Percentiles rank a stretch among this genome's conserved stretches.
phyloP scores from a whole-genome alignment of 2,113 vertebrate species.

The Emydocephalus ijimae region DNA sequence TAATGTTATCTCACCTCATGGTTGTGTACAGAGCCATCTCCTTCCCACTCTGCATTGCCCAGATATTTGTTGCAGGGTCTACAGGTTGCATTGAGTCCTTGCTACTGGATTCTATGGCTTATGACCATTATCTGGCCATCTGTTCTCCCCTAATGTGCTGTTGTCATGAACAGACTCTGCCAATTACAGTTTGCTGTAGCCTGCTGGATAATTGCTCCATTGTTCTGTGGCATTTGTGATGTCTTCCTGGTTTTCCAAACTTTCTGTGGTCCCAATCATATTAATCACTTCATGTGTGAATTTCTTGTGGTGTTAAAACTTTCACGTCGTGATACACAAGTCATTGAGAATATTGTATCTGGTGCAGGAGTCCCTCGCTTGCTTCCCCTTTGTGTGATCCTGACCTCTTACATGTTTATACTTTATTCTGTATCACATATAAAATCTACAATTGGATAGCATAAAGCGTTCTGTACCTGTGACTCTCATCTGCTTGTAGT shows the following conservation, averaged over 20 bases:
- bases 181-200: background rate
- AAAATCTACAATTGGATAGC: constrained; percentile 8
- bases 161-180: constrained; percentile 30
- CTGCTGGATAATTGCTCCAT: constrained; percentile 25
- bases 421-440: constrained; percentile 15
- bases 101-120: background rate
- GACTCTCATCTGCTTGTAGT: constrained; percentile 47
- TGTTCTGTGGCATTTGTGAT: constrained; percentile 24
- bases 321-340: constrained; percentile 39
- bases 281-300: constrained; percentile 61
- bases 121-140: constrained; percentile 38
- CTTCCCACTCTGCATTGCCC: constrained; percentile 37
- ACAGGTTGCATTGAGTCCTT: background rate
- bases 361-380: background rate
- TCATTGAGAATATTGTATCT: constrained; percentile 38
- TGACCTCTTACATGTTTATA: constrained; percentile 20
- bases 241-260: constrained; percentile 30
- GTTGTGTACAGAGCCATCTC: constrained; percentile 26
- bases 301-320: constrained; percentile 47
- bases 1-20: constrained; percentile 44
- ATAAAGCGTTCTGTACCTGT: constrained; percentile 55
- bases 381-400: constrained; percentile 29
- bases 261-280: constrained; percentile 42
- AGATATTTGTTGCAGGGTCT: constrained; percentile 31
- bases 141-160: constrained; percentile 40